Conservation (phyloP, 2,888 invertebrate species). For the Netelia inedita region DNA sequence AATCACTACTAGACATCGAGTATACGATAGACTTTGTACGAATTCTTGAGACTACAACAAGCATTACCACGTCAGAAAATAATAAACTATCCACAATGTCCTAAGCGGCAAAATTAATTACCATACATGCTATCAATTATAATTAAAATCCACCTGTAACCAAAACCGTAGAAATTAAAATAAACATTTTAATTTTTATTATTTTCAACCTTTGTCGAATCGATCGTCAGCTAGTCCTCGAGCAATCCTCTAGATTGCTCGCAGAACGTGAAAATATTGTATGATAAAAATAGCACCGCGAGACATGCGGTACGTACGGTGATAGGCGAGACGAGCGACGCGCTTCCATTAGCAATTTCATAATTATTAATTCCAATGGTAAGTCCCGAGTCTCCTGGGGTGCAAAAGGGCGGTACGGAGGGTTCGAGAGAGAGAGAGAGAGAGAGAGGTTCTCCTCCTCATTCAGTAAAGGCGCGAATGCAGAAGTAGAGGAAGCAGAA, state of each 20-base stretch:
- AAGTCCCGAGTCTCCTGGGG: slow-evolving; percentile 58
- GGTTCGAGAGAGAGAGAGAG: slow-evolving; percentile 9
- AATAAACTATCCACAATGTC: neutral
- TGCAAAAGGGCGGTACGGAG: slow-evolving; percentile 21
- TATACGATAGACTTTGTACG: slow-evolving; percentile 5
- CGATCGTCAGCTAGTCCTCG: neutral
- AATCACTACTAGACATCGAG: neutral
- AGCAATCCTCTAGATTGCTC: no score
- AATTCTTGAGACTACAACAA: neutral
- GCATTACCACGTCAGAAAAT: no score
- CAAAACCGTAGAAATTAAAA: no score
- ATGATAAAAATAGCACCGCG: slow-evolving; percentile 22
- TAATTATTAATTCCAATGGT: slow-evolving; percentile 79
- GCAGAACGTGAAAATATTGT: neutral
- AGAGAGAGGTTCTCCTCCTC: slow-evolving; percentile 10
- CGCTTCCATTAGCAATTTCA: slow-evolving; percentile 82
- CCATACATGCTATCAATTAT: no score
- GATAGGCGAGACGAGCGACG: slow-evolving; percentile 16
- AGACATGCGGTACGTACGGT: neutral
- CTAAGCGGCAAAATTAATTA: neutral
- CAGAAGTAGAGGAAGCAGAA: slow-evolving; percentile 58
- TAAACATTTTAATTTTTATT: neutral
- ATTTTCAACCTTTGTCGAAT: neutral
- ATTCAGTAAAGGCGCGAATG: slow-evolving; percentile 76
- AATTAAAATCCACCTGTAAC: no score